A percentile compares a stretch with the other conserved stretches of the same genome.
These are phyloP conservation scores for Tetramorium bicarinatum DNA, from an alignment of 2,888 invertebrate species.

Conservation along the genomic window DNA sequence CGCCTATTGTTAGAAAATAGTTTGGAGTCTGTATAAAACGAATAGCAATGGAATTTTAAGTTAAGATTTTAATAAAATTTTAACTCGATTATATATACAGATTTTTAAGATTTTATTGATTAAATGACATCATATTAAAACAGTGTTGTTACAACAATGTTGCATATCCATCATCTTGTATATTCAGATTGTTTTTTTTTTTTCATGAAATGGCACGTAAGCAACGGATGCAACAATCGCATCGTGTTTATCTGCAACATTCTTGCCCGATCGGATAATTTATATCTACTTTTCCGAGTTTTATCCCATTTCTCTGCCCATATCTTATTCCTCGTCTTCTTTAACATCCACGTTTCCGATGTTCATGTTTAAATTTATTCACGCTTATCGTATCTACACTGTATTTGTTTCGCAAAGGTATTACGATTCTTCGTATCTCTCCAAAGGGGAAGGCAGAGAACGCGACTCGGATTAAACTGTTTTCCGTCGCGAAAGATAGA, in stretches of 20 bases:
- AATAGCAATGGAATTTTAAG: constrained; percentile 16
- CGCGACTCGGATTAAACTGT: neutral
- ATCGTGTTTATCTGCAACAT: neutral
- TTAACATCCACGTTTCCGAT: neutral
- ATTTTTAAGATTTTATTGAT: neutral
- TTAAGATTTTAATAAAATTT: neutral
- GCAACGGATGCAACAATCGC: no score
- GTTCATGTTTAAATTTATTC: constrained; percentile 6
- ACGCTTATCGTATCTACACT: neutral
- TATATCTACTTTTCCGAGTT: neutral
- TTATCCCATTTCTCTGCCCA: neutral
- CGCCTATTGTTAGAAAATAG: constrained; percentile 29
- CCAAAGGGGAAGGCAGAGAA: neutral
- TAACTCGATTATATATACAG: neutral
- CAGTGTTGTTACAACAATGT: neutral
- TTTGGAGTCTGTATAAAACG: neutral
- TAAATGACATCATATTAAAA: neutral
- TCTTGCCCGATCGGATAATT: neutral
- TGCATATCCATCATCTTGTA: neutral
- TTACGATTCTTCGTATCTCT: constrained; percentile 2
- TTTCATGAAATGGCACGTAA: neutral
- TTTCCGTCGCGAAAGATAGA: neutral
- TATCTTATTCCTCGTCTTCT: neutral
- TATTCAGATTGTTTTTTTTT: neutral
- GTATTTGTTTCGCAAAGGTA: neutral